Percentiles rank a stretch among this genome's conserved stretches.
Conservation (phyloP, 2,888 invertebrate species). For the Drosophila anomalata region DNA sequence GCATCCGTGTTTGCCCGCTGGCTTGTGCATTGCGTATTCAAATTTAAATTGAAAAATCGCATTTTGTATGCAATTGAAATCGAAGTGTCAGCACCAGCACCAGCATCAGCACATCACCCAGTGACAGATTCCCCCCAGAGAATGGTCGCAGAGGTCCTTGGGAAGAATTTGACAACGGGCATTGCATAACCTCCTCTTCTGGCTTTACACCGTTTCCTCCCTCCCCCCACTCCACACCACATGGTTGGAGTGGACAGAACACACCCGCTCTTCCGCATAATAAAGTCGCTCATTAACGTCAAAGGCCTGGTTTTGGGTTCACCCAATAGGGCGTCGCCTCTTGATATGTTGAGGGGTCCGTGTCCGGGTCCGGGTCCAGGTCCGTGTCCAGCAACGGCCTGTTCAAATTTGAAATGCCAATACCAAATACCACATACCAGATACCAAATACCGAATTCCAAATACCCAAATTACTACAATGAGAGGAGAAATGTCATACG, state of each 20-base stretch:
- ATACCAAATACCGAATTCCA: constrained; percentile 34
- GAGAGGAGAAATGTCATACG: constrained; percentile 44
- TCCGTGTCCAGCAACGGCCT: constrained; percentile 16
- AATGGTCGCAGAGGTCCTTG: constrained; percentile 9
- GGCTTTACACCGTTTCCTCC: not conserved
- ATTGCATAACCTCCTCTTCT: constrained; percentile 54
- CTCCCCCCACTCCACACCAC: not conserved
- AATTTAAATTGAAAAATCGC: constrained; percentile 77
- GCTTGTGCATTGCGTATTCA: constrained; percentile 65
- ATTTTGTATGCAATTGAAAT: constrained; percentile 75
- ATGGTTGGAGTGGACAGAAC: not conserved
- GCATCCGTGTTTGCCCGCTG: constrained; percentile 14
- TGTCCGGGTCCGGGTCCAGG: constrained; percentile 18
- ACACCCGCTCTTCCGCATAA: constrained; percentile 55
- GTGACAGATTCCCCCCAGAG: constrained; percentile 36
- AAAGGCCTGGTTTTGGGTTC: constrained; percentile 48
- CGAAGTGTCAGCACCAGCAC: constrained; percentile 65
- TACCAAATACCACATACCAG: constrained; percentile 35
- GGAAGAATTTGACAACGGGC: constrained; percentile 57
- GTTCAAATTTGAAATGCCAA: constrained; percentile 36
- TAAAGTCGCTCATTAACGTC: constrained; percentile 76
- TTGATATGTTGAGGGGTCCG: constrained; percentile 56
- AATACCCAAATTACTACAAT: constrained; percentile 50
- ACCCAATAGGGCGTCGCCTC: constrained; percentile 37
- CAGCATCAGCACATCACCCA: constrained; percentile 45